These are phyloP conservation scores for Cyrtodaria siliqua DNA, from an alignment of 2,888 invertebrate species.

Conservation along the genomic window DNA sequence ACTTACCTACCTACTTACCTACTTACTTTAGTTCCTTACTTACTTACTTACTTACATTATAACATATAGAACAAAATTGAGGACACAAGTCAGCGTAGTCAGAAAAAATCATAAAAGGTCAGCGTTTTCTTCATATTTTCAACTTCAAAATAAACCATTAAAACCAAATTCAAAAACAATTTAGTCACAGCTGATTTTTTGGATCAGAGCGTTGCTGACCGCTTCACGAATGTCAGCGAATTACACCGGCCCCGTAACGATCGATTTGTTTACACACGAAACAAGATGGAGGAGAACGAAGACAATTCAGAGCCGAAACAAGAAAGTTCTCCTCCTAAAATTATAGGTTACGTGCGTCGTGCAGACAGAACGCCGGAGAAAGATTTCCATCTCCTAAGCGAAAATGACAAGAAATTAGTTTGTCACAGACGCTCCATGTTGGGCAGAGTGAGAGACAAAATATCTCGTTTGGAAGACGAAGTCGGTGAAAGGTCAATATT, in stretches of 20 bases:
- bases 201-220: no score
- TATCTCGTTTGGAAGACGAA: constrained; percentile 76
- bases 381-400: constrained; percentile 62
- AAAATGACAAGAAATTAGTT: constrained; percentile 69
- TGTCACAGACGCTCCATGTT: constrained; percentile 71
- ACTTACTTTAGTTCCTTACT: no score
- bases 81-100: no score
- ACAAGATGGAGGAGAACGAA: constrained; percentile 65
- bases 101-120: no score
- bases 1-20: no score
- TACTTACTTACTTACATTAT: no score
- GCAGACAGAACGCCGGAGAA: constrained; percentile 77
- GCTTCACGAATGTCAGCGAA: no score
- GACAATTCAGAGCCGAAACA: constrained; percentile 13
- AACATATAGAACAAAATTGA: no score
- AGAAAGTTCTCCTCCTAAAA: constrained; percentile 27
- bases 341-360: constrained; percentile 56
- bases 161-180: no score
- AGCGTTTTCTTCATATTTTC: no score
- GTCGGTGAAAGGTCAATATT: constrained; percentile 75
- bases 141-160: no score
- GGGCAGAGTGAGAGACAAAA: constrained; percentile 69
- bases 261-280: constrained; percentile 67
- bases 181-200: no score
- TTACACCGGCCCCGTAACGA: constrained; percentile 4